Conservation (phyloP, 2,797 vertebrate genomes). For the Centroberyx gerrardi region DNA sequence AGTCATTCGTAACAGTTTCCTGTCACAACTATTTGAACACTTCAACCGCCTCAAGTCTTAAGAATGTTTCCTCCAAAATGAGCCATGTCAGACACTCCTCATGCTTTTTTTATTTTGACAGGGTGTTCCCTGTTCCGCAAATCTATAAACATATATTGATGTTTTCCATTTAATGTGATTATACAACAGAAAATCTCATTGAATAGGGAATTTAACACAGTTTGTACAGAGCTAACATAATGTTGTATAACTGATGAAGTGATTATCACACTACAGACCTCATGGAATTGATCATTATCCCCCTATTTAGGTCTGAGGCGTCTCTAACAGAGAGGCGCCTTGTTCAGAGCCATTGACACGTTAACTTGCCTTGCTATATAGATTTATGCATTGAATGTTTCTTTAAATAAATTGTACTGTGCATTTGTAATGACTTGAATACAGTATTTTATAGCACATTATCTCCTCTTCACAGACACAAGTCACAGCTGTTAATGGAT, state of each 20-base stretch:
- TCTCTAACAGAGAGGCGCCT: background rate
- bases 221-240: background rate
- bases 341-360: constrained; percentile 37
- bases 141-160: background rate
- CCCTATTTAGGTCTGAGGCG: constrained; percentile 12
- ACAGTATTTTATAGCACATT: constrained; percentile 26
- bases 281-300: no score
- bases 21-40: background rate
- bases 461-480: constrained; percentile 15
- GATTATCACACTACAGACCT: background rate
- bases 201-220: background rate
- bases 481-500: constrained; percentile 32
- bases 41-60: constrained; percentile 36
- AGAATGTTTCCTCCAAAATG: constrained; percentile 15
- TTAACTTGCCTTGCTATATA: constrained; percentile 35
- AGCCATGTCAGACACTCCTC: background rate
- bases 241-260: background rate
- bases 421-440: constrained; percentile 49
- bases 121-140: background rate
- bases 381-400: background rate
- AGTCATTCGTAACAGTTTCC: constrained; percentile 14
- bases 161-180: constrained; percentile 24
- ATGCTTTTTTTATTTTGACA: background rate
- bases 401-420: constrained; percentile 9
- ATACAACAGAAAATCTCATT: background rate